These are phyloP conservation scores for Pyrochroa serraticornis DNA, from an alignment of 2,888 invertebrate species.

Conservation along the genomic window DNA sequence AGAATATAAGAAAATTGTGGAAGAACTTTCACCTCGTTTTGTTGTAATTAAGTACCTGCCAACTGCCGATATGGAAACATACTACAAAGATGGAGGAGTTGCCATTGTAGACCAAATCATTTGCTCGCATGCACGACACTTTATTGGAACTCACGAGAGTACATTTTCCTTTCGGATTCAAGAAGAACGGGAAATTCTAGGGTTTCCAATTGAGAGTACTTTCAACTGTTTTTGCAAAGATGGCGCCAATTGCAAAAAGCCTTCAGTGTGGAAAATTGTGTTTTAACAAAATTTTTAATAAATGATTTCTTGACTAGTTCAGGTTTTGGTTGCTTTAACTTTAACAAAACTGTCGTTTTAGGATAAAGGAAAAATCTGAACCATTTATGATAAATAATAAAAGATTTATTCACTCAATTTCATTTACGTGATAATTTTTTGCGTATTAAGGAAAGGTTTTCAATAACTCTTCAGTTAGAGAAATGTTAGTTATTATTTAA, in stretches of 20 bases:
- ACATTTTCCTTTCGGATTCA: constrained; percentile 97
- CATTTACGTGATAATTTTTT: too few relatives aligned
- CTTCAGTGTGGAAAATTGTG: constrained; percentile 78
- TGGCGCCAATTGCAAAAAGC: constrained; percentile 70
- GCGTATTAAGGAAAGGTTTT: too few relatives aligned
- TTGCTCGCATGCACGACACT: constrained; percentile 84
- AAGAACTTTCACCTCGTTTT: constrained; percentile 53
- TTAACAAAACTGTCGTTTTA: too few relatives aligned
- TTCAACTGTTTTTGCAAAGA: constrained; percentile 86
- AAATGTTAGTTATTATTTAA: too few relatives aligned
- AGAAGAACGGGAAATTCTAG: constrained; percentile 95
- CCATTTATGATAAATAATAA: too few relatives aligned
- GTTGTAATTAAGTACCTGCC: constrained; percentile 58
- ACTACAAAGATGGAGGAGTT: constrained; percentile 80
- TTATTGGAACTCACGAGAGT: constrained; percentile 92
- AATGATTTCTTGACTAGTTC: too few relatives aligned
- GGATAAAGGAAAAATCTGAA: too few relatives aligned
- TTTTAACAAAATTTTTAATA: constrained; percentile 55
- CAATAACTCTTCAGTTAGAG: too few relatives aligned
- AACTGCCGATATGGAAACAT: constrained; percentile 57
- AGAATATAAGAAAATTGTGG: constrained; percentile 62
- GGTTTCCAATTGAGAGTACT: constrained; percentile 79
- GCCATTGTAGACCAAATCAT: constrained; percentile 97
- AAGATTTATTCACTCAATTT: too few relatives aligned
- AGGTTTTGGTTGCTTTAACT: too few relatives aligned